These are phyloP conservation scores for Barnardius zonarius DNA, from an alignment of 2,113 vertebrate genomes.

Conservation along the genomic window DNA sequence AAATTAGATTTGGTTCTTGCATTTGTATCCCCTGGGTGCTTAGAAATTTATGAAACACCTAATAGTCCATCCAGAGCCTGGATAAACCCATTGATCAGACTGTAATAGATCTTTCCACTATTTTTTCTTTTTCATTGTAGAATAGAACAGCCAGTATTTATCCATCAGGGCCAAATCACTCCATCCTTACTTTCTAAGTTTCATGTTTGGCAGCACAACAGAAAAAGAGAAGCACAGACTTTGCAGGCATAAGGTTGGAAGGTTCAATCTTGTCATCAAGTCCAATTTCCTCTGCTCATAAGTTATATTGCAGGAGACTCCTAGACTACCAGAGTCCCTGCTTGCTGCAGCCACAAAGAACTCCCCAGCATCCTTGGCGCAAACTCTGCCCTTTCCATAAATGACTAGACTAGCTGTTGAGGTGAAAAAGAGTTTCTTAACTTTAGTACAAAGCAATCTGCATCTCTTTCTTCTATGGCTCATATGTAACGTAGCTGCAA, in stretches of 20 bases:
- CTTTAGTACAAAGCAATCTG: background rate
- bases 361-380: background rate
- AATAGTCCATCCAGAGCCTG: background rate
- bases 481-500: accelerated
- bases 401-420: background rate
- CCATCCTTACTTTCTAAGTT: background rate
- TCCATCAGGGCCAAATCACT: background rate
- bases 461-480: background rate
- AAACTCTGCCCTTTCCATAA: background rate
- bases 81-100: background rate
- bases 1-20: slow-evolving; percentile 4
- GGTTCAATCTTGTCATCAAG: background rate
- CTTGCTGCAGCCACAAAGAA: background rate
- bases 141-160: background rate
- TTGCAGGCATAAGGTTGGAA: background rate
- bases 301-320: background rate
- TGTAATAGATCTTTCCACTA: background rate
- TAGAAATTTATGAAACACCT: slow-evolving; percentile 21
- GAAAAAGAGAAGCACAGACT: background rate
- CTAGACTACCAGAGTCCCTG: background rate
- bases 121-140: background rate
- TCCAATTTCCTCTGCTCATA: background rate
- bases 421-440: background rate
- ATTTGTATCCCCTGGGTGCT: background rate
- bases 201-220: background rate